Conservation (phyloP, 2,113 vertebrate species). For the Gambusia affinis region DNA sequence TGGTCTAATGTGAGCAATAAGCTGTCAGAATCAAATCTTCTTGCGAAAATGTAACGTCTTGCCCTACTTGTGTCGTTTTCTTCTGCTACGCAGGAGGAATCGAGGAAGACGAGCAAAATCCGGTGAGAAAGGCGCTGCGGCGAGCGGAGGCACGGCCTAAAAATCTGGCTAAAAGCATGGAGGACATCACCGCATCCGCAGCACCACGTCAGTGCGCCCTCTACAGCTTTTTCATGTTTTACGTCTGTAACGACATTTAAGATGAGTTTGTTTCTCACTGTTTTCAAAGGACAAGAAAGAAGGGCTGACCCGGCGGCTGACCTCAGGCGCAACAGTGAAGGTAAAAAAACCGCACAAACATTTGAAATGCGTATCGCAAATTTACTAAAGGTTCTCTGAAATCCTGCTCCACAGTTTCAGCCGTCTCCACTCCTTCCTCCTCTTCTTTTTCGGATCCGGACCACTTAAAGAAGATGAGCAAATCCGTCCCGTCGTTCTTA, state of each 20-base stretch:
- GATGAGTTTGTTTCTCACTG: background rate
- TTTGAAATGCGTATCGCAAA: background rate
- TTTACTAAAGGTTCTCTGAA: background rate
- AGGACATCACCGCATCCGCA: conserved; percentile 85
- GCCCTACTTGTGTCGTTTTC: background rate
- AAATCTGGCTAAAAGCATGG: conserved; percentile 90
- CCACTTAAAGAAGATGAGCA: conserved; percentile 92
- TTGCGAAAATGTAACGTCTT: no score
- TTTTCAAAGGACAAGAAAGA: conserved; percentile 56
- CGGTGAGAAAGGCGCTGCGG: conserved; percentile 86
- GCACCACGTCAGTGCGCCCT: conserved; percentile 86
- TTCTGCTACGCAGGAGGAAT: conserved; percentile 35
- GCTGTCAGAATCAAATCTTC: background rate
- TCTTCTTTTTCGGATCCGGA: conserved; percentile 81
- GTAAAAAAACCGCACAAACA: conserved; percentile 78
- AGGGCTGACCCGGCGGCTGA: conserved; percentile 61
- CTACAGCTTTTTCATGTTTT: background rate
- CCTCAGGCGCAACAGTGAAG: conserved; percentile 83
- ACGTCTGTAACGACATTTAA: background rate
- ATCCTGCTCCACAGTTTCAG: conserved; percentile 5
- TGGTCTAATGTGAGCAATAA: background rate
- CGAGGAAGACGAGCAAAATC: conserved; percentile 77
- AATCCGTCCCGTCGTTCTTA: conserved; percentile 90
- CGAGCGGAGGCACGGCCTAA: conserved; percentile 84
- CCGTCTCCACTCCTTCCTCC: conserved; percentile 71